Evolutionary conservation across 2,888 invertebrate species (phyloP).

Genomic region (Drosophila acutilabella): DNA sequence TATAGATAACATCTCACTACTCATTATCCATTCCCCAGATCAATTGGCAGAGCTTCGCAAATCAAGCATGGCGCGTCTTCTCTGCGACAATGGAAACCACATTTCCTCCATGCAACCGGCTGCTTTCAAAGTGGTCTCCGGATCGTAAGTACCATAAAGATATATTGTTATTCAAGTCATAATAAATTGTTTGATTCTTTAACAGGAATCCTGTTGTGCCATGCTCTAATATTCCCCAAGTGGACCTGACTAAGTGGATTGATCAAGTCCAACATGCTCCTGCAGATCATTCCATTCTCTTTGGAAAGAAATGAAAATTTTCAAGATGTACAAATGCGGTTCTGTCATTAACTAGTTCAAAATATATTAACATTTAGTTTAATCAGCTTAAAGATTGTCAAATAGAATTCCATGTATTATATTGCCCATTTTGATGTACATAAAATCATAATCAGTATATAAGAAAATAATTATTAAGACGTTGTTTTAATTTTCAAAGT

Average conservation of each 20-base stretch:
- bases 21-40: constrained; percentile 77
- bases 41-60: constrained; percentile 93
- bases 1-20: too few relatives aligned
- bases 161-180: not conserved
- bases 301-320: constrained; percentile 59
- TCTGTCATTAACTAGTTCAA: constrained; percentile 67
- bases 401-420: constrained; percentile 64
- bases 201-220: constrained; percentile 87
- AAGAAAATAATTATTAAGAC: constrained; percentile 20
- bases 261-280: constrained; percentile 71
- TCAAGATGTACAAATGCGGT: constrained; percentile 18
- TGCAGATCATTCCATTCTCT: constrained; percentile 54
- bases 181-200: constrained; percentile 29
- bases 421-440: constrained; percentile 62
- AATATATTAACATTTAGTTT: constrained; percentile 66
- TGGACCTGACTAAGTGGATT: constrained; percentile 88
- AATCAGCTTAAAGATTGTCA: constrained; percentile 60
- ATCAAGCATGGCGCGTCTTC: constrained; percentile 90
- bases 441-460: constrained; percentile 55
- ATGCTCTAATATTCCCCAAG: constrained; percentile 87
- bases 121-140: constrained; percentile 89
- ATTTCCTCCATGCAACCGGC: constrained; percentile 89
- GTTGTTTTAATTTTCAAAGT: not conserved
- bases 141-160: constrained; percentile 85
- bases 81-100: constrained; percentile 92